phyloP scores from a whole-genome alignment of 1,140 invertebrate genomes.

The Atta cephalotes region DNA sequence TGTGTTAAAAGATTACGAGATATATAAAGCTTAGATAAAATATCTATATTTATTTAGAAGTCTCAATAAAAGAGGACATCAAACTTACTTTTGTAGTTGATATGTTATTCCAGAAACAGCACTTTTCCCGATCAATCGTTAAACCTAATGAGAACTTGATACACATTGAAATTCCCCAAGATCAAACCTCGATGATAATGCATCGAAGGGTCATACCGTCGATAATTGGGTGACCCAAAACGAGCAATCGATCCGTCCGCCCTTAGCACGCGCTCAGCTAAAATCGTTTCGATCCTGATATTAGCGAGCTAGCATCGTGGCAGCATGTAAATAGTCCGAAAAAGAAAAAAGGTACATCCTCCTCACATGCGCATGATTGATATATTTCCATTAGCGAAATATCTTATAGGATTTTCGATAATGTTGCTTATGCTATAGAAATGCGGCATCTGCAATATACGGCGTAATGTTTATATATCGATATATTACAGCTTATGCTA shows the following conservation, averaged over 20 bases:
- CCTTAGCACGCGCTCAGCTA: constrained; percentile 25
- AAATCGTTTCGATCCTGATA: constrained; percentile 41
- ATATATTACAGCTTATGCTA: neutral
- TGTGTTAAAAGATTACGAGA: neutral
- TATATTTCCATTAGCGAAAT: constrained; percentile 42
- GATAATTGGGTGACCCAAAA: constrained; percentile 65
- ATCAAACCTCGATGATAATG: constrained; percentile 59
- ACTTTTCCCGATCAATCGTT: constrained; percentile 79
- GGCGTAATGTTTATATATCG: constrained; percentile 1
- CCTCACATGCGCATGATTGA: constrained; percentile 34
- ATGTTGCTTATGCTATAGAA: constrained; percentile 35
- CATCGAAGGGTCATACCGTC: constrained; percentile 54
- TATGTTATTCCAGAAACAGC: neutral
- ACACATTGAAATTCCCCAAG: constrained; percentile 28
- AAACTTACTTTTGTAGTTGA: neutral
- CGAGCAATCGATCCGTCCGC: constrained; percentile 46
- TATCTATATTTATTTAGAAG: neutral
- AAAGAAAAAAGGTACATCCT: neutral
- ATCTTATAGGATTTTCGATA: constrained; percentile 49
- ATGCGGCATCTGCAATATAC: constrained; percentile 25
- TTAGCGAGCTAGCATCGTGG: neutral
- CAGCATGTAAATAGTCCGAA: constrained; percentile 5
- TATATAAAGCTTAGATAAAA: neutral
- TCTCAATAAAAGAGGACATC: no score
- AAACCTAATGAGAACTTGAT: constrained; percentile 18